Conservation (phyloP, 2,797 vertebrate species). For the Scolopax rusticola region DNA sequence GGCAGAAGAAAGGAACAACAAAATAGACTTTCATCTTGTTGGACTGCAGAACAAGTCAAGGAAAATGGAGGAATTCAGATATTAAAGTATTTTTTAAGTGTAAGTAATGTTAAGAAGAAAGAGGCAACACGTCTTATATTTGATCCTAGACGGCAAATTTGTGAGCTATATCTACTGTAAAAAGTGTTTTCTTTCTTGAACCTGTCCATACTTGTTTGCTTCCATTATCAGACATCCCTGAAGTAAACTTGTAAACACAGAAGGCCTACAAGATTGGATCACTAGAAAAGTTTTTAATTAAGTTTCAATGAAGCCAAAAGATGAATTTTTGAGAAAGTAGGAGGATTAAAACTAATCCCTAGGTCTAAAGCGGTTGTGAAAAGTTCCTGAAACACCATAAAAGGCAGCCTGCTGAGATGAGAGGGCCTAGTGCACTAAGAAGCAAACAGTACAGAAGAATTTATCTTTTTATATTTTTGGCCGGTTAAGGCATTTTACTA, state of each 20-base stretch:
- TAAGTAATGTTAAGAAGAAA: background rate
- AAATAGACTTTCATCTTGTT: background rate
- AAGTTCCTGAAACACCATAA: background rate
- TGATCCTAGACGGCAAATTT: background rate
- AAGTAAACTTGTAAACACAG: background rate
- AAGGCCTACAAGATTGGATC: background rate
- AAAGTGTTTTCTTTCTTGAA: background rate
- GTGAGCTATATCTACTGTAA: background rate
- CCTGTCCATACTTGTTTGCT: background rate
- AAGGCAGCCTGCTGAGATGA: background rate
- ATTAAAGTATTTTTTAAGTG: background rate
- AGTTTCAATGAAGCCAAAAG: background rate
- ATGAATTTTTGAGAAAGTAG: background rate
- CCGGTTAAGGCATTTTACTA: background rate
- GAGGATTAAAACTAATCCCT: background rate
- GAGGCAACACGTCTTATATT: background rate
- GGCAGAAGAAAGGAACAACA: background rate
- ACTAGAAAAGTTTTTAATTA: background rate
- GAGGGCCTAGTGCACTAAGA: background rate
- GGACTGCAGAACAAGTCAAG: background rate
- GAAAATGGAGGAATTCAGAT: background rate
- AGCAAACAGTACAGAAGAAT: background rate
- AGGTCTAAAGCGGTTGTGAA: background rate
- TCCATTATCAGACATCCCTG: background rate
- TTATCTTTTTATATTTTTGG: background rate